Evolutionary conservation across 2,797 vertebrate genomes (phyloP), one percentile per base, ranked within the genome.

Genomic region (Mus minutoides): DNA sequence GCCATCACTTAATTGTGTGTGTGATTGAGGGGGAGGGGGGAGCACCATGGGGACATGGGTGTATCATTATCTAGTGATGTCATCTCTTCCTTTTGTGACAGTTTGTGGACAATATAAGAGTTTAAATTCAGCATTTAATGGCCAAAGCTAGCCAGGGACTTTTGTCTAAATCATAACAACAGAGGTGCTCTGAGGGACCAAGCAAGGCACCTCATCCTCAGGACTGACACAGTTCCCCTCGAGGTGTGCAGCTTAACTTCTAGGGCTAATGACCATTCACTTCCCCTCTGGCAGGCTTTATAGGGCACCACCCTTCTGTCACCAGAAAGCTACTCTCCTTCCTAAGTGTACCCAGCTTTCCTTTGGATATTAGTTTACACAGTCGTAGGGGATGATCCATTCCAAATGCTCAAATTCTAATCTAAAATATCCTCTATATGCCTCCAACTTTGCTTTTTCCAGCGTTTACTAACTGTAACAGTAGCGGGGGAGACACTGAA

Each of bases 131-230:
- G 8, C 29, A 83, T 73, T 71, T 88, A 88, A 17, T 22, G 17
- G 19, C 34, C 86, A 87, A 54, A 21, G 1, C 54, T 76, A 92
- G 37, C 34, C 26, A 52, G 54, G 24, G 64, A 93, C n/a, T 92
- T 83, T 34, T n/a, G 54, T 92, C 24, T 49, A 52, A 80, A 82
- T 91, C 58, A 88, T n/a, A 90, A 80, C 60, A 92, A 31, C 17
- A 78, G 62, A 73, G 49, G 12, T 56, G 21, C 2, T 67, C 24
- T 40, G 31, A 43, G 11, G 26, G 8, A 3, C 56, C 84, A 34
- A 67, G 62, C 64, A 46, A 62, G 62, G 5, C 0, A 1, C 12
- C 67, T 22, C 54, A 6, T 31, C 24, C 40, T 52, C 46, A 40
- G 40, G 22, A 58, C 22, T 75, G 6, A 14, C 69, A 22, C 34